Evolutionary conservation across 1,140 invertebrate species (phyloP).

Genomic region (Plodia interpunctella): DNA sequence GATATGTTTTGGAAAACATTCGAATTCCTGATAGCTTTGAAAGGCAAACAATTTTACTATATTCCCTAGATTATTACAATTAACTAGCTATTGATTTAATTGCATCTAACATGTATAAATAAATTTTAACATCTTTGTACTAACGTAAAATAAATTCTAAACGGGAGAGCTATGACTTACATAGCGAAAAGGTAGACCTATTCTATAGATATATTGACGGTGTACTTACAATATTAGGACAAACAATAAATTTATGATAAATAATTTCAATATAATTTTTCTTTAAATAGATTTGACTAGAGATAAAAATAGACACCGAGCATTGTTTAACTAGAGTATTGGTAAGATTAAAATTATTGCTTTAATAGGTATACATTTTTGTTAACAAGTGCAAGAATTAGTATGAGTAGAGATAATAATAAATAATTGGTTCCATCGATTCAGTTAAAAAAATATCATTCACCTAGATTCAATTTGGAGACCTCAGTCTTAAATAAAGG

Average conservation of each 20-base stretch:
- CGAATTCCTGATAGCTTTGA: constrained; percentile 8
- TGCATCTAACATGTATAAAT: constrained; percentile 11
- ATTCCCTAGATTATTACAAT: not conserved
- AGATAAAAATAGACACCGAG: constrained; percentile 66
- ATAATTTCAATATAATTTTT: constrained; percentile 39
- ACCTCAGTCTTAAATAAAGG: constrained; percentile 15
- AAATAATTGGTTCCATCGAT: constrained; percentile 51
- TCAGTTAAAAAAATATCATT: constrained; percentile 44
- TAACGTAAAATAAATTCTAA: constrained; percentile 8
- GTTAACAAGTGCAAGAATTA: constrained; percentile 51
- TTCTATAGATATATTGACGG: constrained; percentile 10
- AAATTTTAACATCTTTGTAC: constrained; percentile 6
- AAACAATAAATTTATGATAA: constrained; percentile 17
- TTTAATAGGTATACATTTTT: constrained; percentile 59
- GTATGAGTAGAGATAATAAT: constrained; percentile 27
- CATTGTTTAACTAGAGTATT: constrained; percentile 51
- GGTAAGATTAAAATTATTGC: constrained; percentile 55
- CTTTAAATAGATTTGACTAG: constrained; percentile 47
- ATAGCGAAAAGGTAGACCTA: constrained; percentile 11
- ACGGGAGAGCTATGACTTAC: constrained; percentile 5
- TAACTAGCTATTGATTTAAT: constrained; percentile 5
- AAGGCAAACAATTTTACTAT: constrained; percentile 3
- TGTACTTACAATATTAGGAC: constrained; percentile 13
- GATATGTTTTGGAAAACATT: constrained; percentile 52
- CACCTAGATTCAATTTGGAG: constrained; percentile 17